A percentile compares a stretch with the other conserved stretches of the same genome.
Conservation (phyloP, 2,888 invertebrate species). For the Yponomeuta cagnagella region DNA sequence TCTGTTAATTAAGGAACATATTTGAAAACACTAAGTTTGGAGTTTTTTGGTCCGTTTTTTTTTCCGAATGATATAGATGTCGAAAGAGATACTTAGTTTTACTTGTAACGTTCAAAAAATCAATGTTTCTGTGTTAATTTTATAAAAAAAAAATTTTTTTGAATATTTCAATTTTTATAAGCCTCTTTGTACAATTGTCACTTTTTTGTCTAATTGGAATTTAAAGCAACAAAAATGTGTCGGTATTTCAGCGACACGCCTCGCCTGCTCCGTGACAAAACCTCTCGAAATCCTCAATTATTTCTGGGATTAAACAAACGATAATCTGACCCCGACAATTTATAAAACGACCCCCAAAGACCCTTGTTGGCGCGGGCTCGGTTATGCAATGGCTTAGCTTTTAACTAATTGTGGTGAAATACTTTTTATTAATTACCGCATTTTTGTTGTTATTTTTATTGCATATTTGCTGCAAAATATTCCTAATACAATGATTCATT, state of each 20-base stretch:
- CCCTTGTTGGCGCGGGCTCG: slow-evolving; percentile 21
- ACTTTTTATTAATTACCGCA: slow-evolving; percentile 10
- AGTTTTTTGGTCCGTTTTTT: no score
- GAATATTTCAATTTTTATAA: no score
- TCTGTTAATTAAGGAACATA: no score
- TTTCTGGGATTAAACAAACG: slow-evolving; percentile 18
- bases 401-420: slow-evolving; percentile 39
- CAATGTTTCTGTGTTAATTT: no score
- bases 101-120: no score
- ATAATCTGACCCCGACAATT: slow-evolving; percentile 18
- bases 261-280: slow-evolving; percentile 6
- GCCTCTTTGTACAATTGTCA: no score
- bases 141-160: no score
- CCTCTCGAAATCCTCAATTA: slow-evolving; percentile 14
- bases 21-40: no score
- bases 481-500: background rate
- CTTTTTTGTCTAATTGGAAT: background rate
- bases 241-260: background rate
- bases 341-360: slow-evolving; percentile 9
- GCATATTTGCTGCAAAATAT: background rate
- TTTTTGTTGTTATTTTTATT: background rate
- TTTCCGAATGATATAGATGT: no score
- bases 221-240: background rate
- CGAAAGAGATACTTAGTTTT: no score
- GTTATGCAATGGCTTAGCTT: slow-evolving; percentile 37